These are phyloP conservation scores for Hetaerina titia DNA, from an alignment of 2,888 invertebrate genomes.

Conservation along the genomic window DNA sequence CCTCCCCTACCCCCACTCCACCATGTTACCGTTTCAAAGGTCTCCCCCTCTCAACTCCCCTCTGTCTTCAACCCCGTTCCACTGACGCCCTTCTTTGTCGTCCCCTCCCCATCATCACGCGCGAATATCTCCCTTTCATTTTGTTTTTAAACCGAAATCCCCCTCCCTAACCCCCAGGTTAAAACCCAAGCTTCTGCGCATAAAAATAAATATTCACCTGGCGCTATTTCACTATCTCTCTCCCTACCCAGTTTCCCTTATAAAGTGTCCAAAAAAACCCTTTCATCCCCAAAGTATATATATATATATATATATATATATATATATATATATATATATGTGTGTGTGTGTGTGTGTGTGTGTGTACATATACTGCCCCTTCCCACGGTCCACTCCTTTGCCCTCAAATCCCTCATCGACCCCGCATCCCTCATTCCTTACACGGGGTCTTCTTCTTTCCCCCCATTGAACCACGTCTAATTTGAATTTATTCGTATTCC, in stretches of 20 bases:
- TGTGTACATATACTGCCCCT: too few species aligned
- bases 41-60: background rate
- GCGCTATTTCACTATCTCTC: background rate
- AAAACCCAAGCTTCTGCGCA: background rate
- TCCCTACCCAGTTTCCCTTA: background rate
- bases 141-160: background rate
- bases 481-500: conserved; percentile 35
- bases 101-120: background rate
- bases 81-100: background rate
- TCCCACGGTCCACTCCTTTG: too few species aligned
- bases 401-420: background rate
- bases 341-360: too few species aligned
- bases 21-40: too few species aligned
- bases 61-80: background rate
- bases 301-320: too few species aligned
- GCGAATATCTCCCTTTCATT: background rate
- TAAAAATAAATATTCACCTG: background rate
- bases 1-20: background rate
- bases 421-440: background rate
- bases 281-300: background rate
- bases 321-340: too few species aligned
- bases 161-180: background rate
- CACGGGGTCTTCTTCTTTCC: background rate
- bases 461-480: background rate
- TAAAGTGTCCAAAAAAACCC: background rate